phyloP scores from a whole-genome alignment of 2,113 vertebrate species.

The Herpailurus yagouaroundi region DNA sequence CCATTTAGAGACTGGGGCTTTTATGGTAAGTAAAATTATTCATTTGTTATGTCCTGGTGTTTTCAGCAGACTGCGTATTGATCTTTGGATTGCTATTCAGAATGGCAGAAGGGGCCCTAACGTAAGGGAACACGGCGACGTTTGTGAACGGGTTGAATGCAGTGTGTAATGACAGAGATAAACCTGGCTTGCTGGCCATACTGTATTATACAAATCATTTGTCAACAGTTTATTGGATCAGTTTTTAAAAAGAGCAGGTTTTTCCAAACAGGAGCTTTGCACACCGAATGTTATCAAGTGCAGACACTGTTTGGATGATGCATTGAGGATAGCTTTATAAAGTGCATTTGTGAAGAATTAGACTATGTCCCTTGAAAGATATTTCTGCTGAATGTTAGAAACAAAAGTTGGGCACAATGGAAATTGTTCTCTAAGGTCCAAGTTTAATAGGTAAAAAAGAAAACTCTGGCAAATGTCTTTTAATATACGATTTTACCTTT shows the following conservation, averaged over 20 bases:
- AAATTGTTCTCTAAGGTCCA: not conserved
- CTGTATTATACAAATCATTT: conserved; percentile 84
- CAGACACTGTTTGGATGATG: conserved; percentile 72
- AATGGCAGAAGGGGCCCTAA: conserved; percentile 72
- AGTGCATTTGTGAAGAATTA: conserved; percentile 67
- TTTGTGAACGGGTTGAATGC: conserved; percentile 84
- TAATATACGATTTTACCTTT: not conserved
- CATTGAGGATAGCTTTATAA: conserved; percentile 42
- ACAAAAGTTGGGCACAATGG: conserved; percentile 31
- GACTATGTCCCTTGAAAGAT: not conserved
- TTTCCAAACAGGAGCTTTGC: conserved; percentile 62
- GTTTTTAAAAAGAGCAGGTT: conserved; percentile 78
- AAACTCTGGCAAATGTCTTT: not conserved
- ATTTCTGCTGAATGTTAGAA: conserved; percentile 62
- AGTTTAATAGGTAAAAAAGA: not conserved
- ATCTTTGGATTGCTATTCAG: conserved; percentile 85
- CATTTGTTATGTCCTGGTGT: conserved; percentile 86
- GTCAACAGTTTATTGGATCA: conserved; percentile 84
- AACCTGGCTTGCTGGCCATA: conserved; percentile 81
- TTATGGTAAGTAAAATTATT: conserved; percentile 89
- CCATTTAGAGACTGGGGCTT: conserved; percentile 79
- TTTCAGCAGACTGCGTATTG: conserved; percentile 86
- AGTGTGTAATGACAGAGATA: conserved; percentile 82
- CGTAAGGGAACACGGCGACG: conserved; percentile 68
- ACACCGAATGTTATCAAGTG: conserved; percentile 70